Base-by-base conservation (phyloP, 2,113 vertebrate genomes). In the Pogonocichla stellata region DNA sequence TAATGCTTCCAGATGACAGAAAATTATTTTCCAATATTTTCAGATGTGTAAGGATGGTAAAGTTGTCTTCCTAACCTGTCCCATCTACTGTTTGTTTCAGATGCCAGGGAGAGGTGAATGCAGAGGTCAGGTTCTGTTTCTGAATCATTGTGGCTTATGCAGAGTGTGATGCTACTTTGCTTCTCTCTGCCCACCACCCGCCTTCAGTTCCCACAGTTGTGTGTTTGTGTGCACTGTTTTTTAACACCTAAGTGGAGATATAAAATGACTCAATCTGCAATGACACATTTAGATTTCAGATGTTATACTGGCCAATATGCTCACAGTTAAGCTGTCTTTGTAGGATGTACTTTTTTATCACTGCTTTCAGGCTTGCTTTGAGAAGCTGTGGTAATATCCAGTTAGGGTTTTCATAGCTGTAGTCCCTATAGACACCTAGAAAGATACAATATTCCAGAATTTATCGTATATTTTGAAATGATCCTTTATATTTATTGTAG, bases 251-350 rank as follows among this genome's bases (percentile, higher is more conserved):
- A 83, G 38, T 50, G 67, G 25, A 96, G 67, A 86, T 67, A 75
- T 50, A 78, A 96, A 97, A 95, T 88, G 62, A 92, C 42, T 93
- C 73, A 92, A 70, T 93, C 90, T 94, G 62, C 38, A 80, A n/a
- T 48, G 84, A 91, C 58, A 92, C 58, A 88, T 95, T 95, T 80
- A 94, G 80, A 77, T 94, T 82, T 89, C 60, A 62, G 83, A 80
- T 84, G 78, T 88, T 95, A 24, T 61, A 34, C 43, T 78, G 78
- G 64, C 65, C 90, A 85, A 86, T 92, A 81, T 87, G 66, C 61
- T 96, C 25, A 38, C 26, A 80, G 65, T 86, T 91, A 85, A 87
- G 38, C 43, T 74, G 38, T 74, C 53, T 86, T 92, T 38, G 60
- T 91, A 74, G 73, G 92, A 62, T 77, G 34, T 70, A 67, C 18